These are phyloP conservation scores for Ryuthela nishihirai DNA, from an alignment of 2,888 invertebrate genomes.

Conservation along the genomic window DNA sequence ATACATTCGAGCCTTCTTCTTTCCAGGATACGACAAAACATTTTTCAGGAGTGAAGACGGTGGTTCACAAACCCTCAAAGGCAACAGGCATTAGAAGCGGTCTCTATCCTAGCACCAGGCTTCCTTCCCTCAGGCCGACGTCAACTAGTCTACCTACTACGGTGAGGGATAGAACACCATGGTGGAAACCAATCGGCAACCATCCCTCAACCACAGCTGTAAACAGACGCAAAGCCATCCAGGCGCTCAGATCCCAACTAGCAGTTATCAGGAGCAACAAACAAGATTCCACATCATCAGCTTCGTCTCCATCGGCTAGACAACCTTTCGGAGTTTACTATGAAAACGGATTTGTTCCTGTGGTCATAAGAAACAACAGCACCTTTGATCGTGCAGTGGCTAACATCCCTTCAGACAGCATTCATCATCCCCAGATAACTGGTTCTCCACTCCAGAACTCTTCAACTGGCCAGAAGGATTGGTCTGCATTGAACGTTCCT, in stretches of 20 bases:
- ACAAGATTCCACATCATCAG: not conserved
- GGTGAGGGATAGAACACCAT: not conserved
- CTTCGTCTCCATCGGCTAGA: not conserved
- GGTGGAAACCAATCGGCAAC: not conserved
- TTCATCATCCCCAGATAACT: no score
- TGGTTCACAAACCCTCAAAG: no score
- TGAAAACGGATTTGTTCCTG: conserved; percentile 9
- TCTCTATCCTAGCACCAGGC: no score
- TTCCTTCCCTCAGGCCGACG: not conserved
- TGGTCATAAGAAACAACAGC: conserved; percentile 9
- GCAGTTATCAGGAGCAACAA: not conserved
- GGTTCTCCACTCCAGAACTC: no score
- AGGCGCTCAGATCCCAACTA: not conserved
- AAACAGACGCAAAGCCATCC: not conserved
- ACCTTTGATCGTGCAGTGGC: not conserved
- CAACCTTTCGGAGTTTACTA: not conserved
- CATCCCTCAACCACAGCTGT: not conserved
- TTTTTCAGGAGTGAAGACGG: no score
- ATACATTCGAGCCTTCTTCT: no score
- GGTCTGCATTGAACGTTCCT: no score
- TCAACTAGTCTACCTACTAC: not conserved
- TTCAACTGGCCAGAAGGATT: no score
- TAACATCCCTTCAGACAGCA: not conserved
- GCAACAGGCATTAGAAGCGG: no score
- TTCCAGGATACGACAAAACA: no score